Conservation (phyloP, 2,113 vertebrate species). For the Chrysochloris asiatica region DNA sequence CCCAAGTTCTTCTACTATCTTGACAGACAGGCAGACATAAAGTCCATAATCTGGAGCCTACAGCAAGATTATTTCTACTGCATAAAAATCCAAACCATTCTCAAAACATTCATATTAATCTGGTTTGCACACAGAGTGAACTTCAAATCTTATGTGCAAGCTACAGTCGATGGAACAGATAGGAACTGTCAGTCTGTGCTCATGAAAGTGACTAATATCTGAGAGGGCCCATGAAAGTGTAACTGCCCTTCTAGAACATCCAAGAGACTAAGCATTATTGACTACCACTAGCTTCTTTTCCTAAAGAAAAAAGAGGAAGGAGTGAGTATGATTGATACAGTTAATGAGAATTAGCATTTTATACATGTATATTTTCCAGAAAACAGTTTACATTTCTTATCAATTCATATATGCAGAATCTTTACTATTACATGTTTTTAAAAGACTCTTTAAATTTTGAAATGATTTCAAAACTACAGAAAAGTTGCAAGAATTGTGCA, state of each 20-base stretch:
- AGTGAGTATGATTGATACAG: not conserved
- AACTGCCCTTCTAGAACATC: not conserved
- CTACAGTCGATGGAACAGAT: not conserved
- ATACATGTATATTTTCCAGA: not conserved
- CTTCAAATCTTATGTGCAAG: not conserved
- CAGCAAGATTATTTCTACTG: not conserved
- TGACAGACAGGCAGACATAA: not conserved
- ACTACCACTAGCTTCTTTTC: not conserved
- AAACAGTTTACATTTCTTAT: not conserved
- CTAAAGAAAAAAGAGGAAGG: not conserved
- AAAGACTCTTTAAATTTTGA: not conserved
- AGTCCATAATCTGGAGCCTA: not conserved
- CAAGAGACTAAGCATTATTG: not conserved
- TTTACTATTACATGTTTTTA: not conserved
- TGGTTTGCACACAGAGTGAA: not conserved
- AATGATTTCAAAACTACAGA: slow-evolving; percentile 9
- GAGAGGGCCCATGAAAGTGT: not conserved
- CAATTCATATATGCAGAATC: not conserved
- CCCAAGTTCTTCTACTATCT: not conserved
- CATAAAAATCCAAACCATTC: not conserved
- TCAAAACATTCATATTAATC: not conserved
- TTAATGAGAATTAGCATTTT: not conserved
- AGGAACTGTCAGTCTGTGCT: not conserved
- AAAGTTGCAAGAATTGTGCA: not conserved
- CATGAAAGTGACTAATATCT: not conserved